phyloP scores from a whole-genome alignment of 1,140 invertebrate genomes.

The Meloidogyne exigua region DNA sequence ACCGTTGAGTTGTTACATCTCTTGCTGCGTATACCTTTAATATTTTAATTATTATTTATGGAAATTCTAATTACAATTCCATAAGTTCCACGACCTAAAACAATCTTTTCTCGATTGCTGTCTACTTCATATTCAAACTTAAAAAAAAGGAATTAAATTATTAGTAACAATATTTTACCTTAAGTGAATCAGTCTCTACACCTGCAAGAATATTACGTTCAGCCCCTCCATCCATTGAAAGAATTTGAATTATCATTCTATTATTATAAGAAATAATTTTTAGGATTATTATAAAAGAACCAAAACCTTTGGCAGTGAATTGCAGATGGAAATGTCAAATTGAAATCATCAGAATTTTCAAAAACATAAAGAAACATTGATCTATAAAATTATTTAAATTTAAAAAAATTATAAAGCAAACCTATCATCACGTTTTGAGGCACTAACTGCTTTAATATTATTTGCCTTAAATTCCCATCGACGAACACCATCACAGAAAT shows the following conservation, averaged over 20 bases:
- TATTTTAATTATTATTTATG: slow-evolving; percentile 62
- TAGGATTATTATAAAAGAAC: background rate
- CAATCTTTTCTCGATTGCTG: slow-evolving; percentile 79
- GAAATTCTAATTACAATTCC: slow-evolving; percentile 70
- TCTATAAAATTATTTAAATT: slow-evolving; percentile 8
- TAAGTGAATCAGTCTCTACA: slow-evolving; percentile 18
- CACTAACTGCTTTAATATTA: slow-evolving; percentile 81
- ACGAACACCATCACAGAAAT: slow-evolving; percentile 83
- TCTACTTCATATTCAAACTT: slow-evolving; percentile 95
- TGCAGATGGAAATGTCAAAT: slow-evolving; percentile 92
- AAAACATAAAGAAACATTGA: slow-evolving; percentile 95
- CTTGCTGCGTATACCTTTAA: slow-evolving; percentile 81
- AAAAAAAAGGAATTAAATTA: slow-evolving; percentile 45
- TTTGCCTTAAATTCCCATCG: slow-evolving; percentile 87
- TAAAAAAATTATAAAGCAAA: background rate
- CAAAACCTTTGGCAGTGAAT: slow-evolving; percentile 69
- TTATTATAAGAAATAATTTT: slow-evolving; percentile 13
- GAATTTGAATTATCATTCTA: slow-evolving; percentile 49
- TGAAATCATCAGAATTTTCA: slow-evolving; percentile 96
- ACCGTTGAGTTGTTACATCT: slow-evolving; percentile 88
- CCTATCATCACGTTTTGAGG: slow-evolving; percentile 91
- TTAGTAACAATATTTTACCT: background rate
- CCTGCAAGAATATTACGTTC: slow-evolving; percentile 54
- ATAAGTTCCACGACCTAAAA: slow-evolving; percentile 92
- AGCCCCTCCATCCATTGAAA: slow-evolving; percentile 47